Evolutionary conservation across 2,113 vertebrate species (phyloP).

Genomic region (Nycticryphes semicollaris): DNA sequence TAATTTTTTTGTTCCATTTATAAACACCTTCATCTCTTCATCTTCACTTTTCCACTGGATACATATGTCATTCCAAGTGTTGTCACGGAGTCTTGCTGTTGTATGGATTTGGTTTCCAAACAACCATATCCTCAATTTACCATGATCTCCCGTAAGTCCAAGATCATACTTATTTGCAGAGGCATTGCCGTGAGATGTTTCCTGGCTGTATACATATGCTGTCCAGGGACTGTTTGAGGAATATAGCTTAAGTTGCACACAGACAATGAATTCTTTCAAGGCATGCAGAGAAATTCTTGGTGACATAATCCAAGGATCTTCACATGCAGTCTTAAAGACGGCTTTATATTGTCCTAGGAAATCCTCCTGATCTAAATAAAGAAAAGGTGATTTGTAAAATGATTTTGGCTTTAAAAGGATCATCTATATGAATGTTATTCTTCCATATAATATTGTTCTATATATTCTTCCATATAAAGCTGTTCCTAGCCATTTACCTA

Average conservation of each 20-base stretch:
- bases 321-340: constrained; percentile 53
- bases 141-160: constrained; percentile 48
- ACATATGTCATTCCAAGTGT: constrained; percentile 63
- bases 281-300: constrained; percentile 50
- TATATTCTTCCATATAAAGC: background rate
- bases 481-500: background rate
- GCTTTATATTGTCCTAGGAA: constrained; percentile 66
- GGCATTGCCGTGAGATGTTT: background rate
- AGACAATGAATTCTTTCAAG: constrained; percentile 67
- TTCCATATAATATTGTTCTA: background rate
- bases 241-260: constrained; percentile 64
- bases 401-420: background rate
- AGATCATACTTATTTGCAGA: constrained; percentile 43
- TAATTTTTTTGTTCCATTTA: constrained; percentile 17
- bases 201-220: constrained; percentile 63
- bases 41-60: constrained; percentile 58
- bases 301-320: constrained; percentile 61
- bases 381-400: constrained; percentile 2
- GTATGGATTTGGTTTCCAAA: constrained; percentile 49
- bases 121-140: constrained; percentile 64
- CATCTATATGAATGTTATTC: background rate
- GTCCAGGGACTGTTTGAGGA: constrained; percentile 28
- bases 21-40: constrained; percentile 50
- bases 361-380: constrained; percentile 53
- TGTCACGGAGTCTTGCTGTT: background rate